phyloP scores from a whole-genome alignment of 2,888 invertebrate species.

The Leptinotarsa haldemani region DNA sequence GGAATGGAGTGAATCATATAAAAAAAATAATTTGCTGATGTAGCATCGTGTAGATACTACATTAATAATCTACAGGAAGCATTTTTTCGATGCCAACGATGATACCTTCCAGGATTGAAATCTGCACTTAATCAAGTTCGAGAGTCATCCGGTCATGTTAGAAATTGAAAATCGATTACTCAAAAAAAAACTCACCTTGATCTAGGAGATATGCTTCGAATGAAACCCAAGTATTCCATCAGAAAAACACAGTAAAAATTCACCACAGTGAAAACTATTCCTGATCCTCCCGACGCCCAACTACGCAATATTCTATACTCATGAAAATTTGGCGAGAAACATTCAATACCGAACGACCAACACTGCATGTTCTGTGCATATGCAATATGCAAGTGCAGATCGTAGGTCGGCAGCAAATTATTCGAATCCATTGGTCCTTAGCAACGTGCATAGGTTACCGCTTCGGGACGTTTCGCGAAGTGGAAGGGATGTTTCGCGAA shows the following conservation, averaged over 20 bases:
- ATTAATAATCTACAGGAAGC: background rate
- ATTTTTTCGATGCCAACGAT: background rate
- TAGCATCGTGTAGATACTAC: too few relatives aligned
- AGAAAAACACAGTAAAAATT: conserved; percentile 21
- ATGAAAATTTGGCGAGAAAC: conserved; percentile 1
- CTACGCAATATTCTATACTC: background rate
- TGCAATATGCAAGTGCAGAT: conserved; percentile 46
- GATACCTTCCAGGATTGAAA: background rate
- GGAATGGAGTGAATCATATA: too few relatives aligned
- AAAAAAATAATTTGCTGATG: too few relatives aligned
- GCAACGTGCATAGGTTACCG: background rate
- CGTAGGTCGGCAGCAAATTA: conserved; percentile 32
- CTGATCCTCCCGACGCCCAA: background rate
- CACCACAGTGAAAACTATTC: conserved; percentile 10
- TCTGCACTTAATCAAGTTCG: background rate
- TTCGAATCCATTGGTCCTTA: conserved; percentile 10
- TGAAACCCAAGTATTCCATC: conserved; percentile 32
- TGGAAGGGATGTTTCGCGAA: conserved; percentile 13
- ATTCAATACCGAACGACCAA: conserved; percentile 29
- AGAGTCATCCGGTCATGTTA: background rate
- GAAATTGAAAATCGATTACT: background rate
- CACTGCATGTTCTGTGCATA: conserved; percentile 42
- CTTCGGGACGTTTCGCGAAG: background rate
- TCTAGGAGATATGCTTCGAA: conserved; percentile 25
- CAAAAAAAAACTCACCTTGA: conserved; percentile 41